Base-by-base conservation (phyloP, 2,888 invertebrate genomes). In the Mellilla xanthometata region DNA sequence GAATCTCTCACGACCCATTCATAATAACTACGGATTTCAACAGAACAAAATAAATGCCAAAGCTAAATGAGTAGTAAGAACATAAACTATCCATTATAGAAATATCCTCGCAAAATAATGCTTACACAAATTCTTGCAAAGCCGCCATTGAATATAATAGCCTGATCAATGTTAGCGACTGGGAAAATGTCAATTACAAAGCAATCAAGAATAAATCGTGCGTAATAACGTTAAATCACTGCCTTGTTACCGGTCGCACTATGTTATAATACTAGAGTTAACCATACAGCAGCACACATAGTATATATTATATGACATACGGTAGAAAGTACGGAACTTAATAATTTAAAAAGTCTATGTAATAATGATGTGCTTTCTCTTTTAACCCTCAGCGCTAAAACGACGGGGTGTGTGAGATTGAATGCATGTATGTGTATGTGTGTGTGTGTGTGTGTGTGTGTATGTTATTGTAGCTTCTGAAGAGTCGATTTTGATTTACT, bases 161-260 rank as follows among this genome's bases (percentile, higher is more conserved):
- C 41, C 35, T 54, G 46, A 48, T 49, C 48, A 46, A 52, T 46
- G 41, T 28, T 19, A 33, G 49, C 43, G 40, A 48, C 49, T 52
- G 43, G 52, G 54, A 52, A 50, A 52, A 59, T 55, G 56, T 52
- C 59, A 52, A 59, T 59, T 56, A 57, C 43, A 50, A 10, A 47
- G 48, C 49, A 49, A 55, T 57, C 45, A 44, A 28, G 39, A 38
- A 53, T 51, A 54, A 58, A 53, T 54, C 48, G 45, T 13, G 29
- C 30, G 50, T 55, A 56, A 57, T 59, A 46, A 49, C 40, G 22
- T 39, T 51, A 54, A 54, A 58, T 58, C 44, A 53, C 44, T 46
- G 39, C 29, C 47, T 58, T 39, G 50, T 56, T 58, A 50, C 43
- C 42, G 36, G 49, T 35, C 28, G 34, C 45, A 31, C 23, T 47